phyloP scores from a whole-genome alignment of 1,140 invertebrate genomes.

The Diorhabda elongata region DNA sequence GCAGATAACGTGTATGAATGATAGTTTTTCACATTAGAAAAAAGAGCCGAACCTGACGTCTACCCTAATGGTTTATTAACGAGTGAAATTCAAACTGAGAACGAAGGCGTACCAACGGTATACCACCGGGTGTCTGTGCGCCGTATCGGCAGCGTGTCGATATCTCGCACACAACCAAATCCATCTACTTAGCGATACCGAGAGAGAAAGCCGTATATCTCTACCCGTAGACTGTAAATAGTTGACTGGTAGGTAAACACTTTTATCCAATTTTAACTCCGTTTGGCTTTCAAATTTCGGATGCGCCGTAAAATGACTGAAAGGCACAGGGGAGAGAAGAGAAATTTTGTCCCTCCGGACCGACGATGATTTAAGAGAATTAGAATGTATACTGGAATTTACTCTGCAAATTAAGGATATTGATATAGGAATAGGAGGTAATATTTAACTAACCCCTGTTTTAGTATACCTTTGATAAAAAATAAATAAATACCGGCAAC shows the following conservation, averaged over 20 bases:
- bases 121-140: slow-evolving; percentile 3
- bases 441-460: no score
- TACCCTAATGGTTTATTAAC: slow-evolving; percentile 14
- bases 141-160: neutral
- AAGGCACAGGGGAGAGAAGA: neutral
- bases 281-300: slow-evolving; percentile 18
- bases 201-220: neutral
- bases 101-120: neutral
- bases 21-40: slow-evolving; percentile 13
- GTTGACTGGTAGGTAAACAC: slow-evolving; percentile 16
- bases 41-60: slow-evolving; percentile 9
- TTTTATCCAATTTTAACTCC: slow-evolving; percentile 21
- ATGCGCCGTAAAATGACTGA: slow-evolving; percentile 11
- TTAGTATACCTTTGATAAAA: no score
- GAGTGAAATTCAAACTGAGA: slow-evolving; percentile 4
- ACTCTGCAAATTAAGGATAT: no score
- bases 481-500: no score
- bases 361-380: neutral
- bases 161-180: neutral
- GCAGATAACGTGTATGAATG: slow-evolving; percentile 13
- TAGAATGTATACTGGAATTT: no score
- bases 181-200: slow-evolving; percentile 3
- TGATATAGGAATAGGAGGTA: no score
- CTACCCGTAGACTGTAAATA: slow-evolving; percentile 11
- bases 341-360: neutral